Base-by-base conservation (phyloP, 2,797 vertebrate species). In the Anolis apletophallus region DNA sequence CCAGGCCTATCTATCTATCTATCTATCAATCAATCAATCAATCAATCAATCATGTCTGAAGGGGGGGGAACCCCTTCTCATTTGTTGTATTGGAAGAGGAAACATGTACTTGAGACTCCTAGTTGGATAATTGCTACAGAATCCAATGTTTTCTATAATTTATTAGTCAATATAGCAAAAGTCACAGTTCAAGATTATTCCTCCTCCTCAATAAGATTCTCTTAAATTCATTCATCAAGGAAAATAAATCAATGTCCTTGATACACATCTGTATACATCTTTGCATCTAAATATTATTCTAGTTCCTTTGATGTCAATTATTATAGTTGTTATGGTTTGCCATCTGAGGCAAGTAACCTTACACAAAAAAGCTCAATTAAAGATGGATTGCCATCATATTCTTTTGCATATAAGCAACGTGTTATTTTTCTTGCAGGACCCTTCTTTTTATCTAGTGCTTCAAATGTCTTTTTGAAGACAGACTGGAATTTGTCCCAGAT, bases 381-480 rank as follows among this genome's bases (percentile, higher is more conserved):
- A 77, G 32, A 54, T 68, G 14, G 32, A 77, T 52, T 77, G 75
- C 21, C 16, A 9, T 17, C 50, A 16, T 34, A 3, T 36, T 55
- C 23, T 50, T 79, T 57, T 71, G 36, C 21, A 57, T 29, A 57
- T 55, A n/a, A 64, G 32, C 6, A 19, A 54, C 64, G 55, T 55
- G 23, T 36, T 12, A 6, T 54, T 40, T 54, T 73, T 17, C 19
- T 55, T 23, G 32, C 23, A 57, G 57, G 34, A 77, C 40, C 11
- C 54, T 32, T 81, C 23, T 76, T 81, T 46, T n/a, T 52, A 71
- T 12, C 61, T 13, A 57, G 54, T 81, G 3, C 32, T 50, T 75
- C 59, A 67, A 32, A 82, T 69, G 83, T 50, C 73, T 29, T 82
- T 87, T 26, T 57, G 73, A 82, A 74, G 61, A 59, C 61, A 77